Evolutionary conservation across 2,797 vertebrate genomes (phyloP).

Genomic region (Micromesistius poutassou): DNA sequence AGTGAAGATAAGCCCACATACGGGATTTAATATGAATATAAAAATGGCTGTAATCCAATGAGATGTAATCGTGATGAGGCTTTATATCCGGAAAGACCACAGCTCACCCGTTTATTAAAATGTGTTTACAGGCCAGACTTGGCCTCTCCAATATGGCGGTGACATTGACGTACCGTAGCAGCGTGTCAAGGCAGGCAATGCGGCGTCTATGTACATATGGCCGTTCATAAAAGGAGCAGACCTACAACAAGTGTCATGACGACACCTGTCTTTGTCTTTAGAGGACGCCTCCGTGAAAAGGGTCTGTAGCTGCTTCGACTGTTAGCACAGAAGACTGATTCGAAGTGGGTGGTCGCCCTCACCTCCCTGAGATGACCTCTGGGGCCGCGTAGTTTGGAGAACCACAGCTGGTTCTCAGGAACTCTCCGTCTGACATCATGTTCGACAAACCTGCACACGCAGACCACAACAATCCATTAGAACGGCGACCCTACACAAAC

Average conservation of each 20-base stretch:
- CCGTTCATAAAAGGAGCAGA: too few species aligned
- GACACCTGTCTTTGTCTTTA: not conserved
- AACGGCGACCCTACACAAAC: not conserved
- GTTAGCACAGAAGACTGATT: not conserved
- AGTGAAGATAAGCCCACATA: not conserved
- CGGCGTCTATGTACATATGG: too few species aligned
- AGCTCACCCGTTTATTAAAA: too few species aligned
- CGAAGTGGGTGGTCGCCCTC: slow-evolving; percentile 25
- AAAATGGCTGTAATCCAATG: too few species aligned
- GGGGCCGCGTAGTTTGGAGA: slow-evolving; percentile 99
- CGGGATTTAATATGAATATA: too few species aligned
- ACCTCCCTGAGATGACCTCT: slow-evolving; percentile 99
- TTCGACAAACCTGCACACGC: slow-evolving; percentile 90
- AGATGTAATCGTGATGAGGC: too few species aligned
- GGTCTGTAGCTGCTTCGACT: too few species aligned
- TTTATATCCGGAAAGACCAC: too few species aligned
- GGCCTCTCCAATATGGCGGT: too few species aligned
- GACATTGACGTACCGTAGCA: too few species aligned
- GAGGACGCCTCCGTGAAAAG: not conserved
- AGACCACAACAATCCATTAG: not conserved
- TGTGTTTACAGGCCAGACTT: too few species aligned
- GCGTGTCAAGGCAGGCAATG: too few species aligned
- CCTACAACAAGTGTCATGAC: not conserved
- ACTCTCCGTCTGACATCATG: slow-evolving; percentile 99
- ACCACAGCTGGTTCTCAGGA: slow-evolving; percentile 96